Conservation (phyloP, 1,140 invertebrate genomes). For the Triops longicaudatus region DNA sequence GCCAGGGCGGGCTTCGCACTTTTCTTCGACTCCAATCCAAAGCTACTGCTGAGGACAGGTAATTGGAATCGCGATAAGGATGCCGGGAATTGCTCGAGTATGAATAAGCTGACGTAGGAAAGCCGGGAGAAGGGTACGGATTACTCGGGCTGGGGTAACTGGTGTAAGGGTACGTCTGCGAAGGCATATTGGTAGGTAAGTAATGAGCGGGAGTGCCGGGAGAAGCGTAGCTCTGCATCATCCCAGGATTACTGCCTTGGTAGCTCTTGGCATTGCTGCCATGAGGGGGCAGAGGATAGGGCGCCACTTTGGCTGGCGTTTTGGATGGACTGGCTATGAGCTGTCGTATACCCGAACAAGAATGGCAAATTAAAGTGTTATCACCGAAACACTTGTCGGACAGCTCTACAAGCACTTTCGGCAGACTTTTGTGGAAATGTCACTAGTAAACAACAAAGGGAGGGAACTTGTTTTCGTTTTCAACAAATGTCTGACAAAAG, state of each 20-base stretch:
- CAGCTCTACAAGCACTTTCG: background rate
- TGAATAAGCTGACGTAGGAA: background rate
- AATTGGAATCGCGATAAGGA: slow-evolving; percentile 8
- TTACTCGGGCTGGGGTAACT: background rate
- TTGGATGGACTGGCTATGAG: background rate
- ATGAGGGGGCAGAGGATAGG: background rate
- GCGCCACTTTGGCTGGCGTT: slow-evolving; percentile 1
- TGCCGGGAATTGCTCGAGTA: background rate
- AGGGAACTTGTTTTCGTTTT: background rate
- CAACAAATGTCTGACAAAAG: background rate
- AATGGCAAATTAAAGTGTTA: background rate
- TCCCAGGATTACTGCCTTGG: background rate
- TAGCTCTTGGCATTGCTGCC: background rate
- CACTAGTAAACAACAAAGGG: background rate
- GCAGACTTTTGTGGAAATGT: background rate
- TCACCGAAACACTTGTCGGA: background rate
- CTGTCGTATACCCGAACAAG: background rate
- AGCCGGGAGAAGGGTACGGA: background rate
- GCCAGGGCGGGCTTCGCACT: background rate
- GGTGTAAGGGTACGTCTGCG: background rate
- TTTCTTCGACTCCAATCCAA: background rate
- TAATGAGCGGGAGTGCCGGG: background rate
- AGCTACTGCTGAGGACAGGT: background rate
- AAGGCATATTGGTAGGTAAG: background rate
- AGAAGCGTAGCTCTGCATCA: background rate